These are phyloP conservation scores for Malaclemys terrapin DNA, from an alignment of 2,113 vertebrate genomes.

Conservation along the genomic window DNA sequence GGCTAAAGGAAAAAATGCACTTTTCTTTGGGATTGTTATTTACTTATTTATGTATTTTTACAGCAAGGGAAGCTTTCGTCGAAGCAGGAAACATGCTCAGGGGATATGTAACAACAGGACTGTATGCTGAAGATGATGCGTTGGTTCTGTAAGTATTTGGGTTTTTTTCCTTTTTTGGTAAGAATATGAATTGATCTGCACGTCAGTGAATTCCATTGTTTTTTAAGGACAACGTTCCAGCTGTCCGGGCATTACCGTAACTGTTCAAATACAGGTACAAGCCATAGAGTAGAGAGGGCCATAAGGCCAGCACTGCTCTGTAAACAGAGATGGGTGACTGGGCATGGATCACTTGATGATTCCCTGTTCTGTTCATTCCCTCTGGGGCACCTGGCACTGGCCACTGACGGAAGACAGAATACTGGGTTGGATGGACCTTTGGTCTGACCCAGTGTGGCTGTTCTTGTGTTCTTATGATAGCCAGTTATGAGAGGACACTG, in stretches of 20 bases:
- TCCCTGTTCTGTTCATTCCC: no score
- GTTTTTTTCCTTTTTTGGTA: background rate
- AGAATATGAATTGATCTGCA: background rate
- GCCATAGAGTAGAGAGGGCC: background rate
- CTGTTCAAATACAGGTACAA: background rate
- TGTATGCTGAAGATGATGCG: conserved; percentile 82
- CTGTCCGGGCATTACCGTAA: background rate
- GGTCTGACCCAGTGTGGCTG: no score
- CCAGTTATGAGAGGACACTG: no score
- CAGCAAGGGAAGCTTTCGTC: conserved; percentile 82
- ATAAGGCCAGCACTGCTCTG: background rate
- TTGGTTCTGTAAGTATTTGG: conserved; percentile 76
- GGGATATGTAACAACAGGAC: conserved; percentile 82
- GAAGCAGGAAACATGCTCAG: conserved; percentile 83
- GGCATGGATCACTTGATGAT: no score
- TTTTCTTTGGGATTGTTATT: conserved; percentile 19
- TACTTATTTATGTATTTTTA: conserved; percentile 28
- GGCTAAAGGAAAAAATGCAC: background rate
- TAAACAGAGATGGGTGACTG: no score
- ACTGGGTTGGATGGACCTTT: no score
- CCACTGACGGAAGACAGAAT: no score
- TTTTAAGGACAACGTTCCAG: background rate
- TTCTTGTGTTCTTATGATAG: no score
- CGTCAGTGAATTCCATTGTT: background rate
- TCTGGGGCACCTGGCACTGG: no score